Evolutionary conservation across 2,113 vertebrate genomes (phyloP).

Genomic region (Probosciger aterrimus): DNA sequence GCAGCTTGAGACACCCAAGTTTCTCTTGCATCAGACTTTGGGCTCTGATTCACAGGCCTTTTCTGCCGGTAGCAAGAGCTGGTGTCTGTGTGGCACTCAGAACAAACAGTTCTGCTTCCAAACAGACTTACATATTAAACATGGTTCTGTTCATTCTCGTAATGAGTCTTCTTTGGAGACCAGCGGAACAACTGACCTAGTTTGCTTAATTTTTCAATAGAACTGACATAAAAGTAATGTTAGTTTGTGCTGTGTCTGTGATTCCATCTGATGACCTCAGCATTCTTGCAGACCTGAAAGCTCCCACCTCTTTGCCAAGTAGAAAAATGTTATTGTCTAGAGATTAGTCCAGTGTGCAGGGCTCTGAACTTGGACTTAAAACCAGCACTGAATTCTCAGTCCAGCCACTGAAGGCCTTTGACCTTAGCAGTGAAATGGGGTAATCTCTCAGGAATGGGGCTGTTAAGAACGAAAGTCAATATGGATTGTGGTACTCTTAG

Average conservation of each 20-base stretch:
- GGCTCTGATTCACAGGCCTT: constrained; percentile 15
- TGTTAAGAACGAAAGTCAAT: not conserved
- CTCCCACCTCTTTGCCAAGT: not conserved
- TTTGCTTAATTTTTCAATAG: not conserved
- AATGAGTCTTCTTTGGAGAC: not conserved
- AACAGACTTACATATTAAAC: not conserved
- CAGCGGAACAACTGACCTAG: not conserved
- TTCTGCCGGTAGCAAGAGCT: constrained; percentile 5
- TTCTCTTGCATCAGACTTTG: constrained; percentile 32
- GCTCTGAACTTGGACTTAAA: constrained; percentile 20
- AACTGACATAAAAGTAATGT: not conserved
- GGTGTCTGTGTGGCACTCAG: not conserved
- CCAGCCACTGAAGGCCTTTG: not conserved
- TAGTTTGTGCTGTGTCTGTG: not conserved
- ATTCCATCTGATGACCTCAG: not conserved
- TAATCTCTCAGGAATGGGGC: not conserved
- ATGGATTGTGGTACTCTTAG: not conserved
- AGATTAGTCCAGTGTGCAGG: not conserved
- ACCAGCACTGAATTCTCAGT: not conserved
- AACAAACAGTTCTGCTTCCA: constrained; percentile 2
- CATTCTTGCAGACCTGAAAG: not conserved
- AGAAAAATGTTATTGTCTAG: not conserved
- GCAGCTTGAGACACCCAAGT: not conserved
- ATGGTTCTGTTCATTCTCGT: not conserved
- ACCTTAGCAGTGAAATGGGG: not conserved